A percentile compares a stretch with the other conserved stretches of the same genome.
Evolutionary conservation across 2,113 vertebrate species (phyloP).

Genomic region (Lophius piscatorius): DNA sequence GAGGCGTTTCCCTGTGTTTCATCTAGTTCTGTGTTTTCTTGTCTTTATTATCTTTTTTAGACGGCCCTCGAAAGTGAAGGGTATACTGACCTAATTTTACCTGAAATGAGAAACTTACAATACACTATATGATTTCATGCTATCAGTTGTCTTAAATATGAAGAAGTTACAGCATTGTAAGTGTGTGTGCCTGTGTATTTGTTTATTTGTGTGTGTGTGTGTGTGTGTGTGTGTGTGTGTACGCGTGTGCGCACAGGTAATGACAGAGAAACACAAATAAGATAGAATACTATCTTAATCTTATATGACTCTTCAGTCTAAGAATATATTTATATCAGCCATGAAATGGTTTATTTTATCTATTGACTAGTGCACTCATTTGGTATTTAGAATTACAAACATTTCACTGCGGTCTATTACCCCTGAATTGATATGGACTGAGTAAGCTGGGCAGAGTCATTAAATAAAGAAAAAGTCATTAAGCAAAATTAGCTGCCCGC

Average conservation of each 20-base stretch:
- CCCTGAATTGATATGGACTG: slow-evolving; percentile 54
- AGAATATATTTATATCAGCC: slow-evolving; percentile 21
- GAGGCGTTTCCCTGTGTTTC: too few relatives aligned
- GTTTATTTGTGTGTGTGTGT: neutral
- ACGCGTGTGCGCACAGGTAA: too few relatives aligned
- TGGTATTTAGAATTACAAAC: slow-evolving; percentile 55
- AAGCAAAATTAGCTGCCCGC: slow-evolving; percentile 55
- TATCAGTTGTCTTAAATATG: slow-evolving; percentile 23
- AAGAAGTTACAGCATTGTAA: slow-evolving; percentile 1
- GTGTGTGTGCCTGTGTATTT: neutral
- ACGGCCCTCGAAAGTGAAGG: slow-evolving; percentile 5
- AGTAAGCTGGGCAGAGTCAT: slow-evolving; percentile 41
- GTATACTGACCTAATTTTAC: slow-evolving; percentile 19
- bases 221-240: neutral
- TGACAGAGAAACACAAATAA: too few relatives aligned
- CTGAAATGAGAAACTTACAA: slow-evolving; percentile 10
- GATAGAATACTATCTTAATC: neutral
- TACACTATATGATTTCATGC: slow-evolving; percentile 31
- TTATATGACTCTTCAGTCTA: slow-evolving; percentile 1
- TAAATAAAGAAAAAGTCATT: slow-evolving; percentile 64
- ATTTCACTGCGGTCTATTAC: slow-evolving; percentile 57
- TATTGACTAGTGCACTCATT: slow-evolving; percentile 25
- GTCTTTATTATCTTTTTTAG: neutral
- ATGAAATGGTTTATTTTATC: slow-evolving; percentile 35
- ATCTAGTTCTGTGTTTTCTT: too few relatives aligned